Evolutionary conservation across 2,888 invertebrate genomes (phyloP), one percentile per base, ranked within the genome.

Genomic region (Meta bourneti): DNA sequence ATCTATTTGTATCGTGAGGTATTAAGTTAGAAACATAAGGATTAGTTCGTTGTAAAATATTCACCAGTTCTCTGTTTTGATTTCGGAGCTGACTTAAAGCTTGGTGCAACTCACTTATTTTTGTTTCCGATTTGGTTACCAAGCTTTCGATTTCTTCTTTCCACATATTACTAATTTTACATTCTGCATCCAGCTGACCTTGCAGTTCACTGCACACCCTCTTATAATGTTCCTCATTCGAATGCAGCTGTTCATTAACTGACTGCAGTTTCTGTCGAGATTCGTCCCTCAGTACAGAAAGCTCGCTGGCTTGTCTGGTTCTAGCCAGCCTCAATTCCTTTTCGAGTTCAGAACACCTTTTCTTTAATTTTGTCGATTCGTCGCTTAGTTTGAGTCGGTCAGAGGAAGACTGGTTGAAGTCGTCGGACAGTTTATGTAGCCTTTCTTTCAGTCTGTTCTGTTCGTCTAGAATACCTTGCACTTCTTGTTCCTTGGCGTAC

Each of bases 101-200:
- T 61, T 87, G 77, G 6, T 51, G 78, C 9, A 91, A 34, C 72
- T 91, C 91, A n/a, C 71, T 82, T 6, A 91, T 71, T 72, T 81
- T 81, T 7, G 70, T 34, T 71, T 91, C 91, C 16, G 87, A 91
- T 20, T 87, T 69, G 48, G 52, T 75, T n/a, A 91, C 82, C 34
- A 91, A 54, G 8, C 78, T 78, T 0, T 91, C 91, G 7, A 82
- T n/a, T 72, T 86, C 91, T 61, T 75, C 78, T 71, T 91, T 91
- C 83, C 77, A 82, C 51, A 71, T 82, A 11, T 48, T 82, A n/a
- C 83, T 87, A 19, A 91, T 91, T 72, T 83, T 78, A n/a, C 87
- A 83, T 51, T 91, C 86, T 7, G 91, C 70, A 48, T 91, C 87
- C 54, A 91, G 49, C 11, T 83, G 51, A 0, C 48, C 20, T 20